Evolutionary conservation across 2,888 invertebrate species (phyloP).

Genomic region (Dasypogon diadema): DNA sequence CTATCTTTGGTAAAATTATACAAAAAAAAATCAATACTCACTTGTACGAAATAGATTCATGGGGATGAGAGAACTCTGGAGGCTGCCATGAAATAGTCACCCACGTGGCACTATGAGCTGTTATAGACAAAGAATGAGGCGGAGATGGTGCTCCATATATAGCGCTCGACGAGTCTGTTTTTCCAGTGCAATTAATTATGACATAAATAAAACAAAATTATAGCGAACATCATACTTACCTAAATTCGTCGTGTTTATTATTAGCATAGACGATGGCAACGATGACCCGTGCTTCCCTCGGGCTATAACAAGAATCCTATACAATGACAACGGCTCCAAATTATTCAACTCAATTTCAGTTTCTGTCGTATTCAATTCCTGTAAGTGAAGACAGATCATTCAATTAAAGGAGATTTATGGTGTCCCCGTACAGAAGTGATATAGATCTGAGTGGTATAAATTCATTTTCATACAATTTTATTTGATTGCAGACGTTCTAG

Average conservation of each 20-base stretch:
- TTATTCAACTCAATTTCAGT: conserved; percentile 74
- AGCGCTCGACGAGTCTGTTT: conserved; percentile 64
- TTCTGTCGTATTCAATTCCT: conserved; percentile 79
- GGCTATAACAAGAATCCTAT: conserved; percentile 85
- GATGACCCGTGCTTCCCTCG: conserved; percentile 83
- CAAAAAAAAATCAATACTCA: conserved; percentile 64
- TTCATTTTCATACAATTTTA: conserved; percentile 13
- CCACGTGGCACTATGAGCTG: conserved; percentile 85
- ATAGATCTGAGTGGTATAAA: background rate
- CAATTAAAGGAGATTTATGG: conserved; percentile 38
- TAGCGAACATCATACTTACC: conserved; percentile 64
- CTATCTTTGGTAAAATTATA: background rate
- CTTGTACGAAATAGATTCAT: conserved; percentile 82
- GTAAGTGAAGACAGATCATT: conserved; percentile 56
- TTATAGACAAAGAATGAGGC: conserved; percentile 82
- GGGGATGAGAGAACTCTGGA: conserved; percentile 84
- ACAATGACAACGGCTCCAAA: conserved; percentile 77
- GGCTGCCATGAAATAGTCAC: conserved; percentile 87
- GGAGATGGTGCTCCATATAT: conserved; percentile 81
- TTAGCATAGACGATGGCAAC: conserved; percentile 82
- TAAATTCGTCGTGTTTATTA: conserved; percentile 76
- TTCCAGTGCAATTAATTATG: background rate
- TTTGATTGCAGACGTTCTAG: background rate
- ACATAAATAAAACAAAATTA: background rate
- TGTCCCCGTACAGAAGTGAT: background rate